phyloP scores from a whole-genome alignment of 1,140 invertebrate genomes.

The Pemphigus obesinymphae region DNA sequence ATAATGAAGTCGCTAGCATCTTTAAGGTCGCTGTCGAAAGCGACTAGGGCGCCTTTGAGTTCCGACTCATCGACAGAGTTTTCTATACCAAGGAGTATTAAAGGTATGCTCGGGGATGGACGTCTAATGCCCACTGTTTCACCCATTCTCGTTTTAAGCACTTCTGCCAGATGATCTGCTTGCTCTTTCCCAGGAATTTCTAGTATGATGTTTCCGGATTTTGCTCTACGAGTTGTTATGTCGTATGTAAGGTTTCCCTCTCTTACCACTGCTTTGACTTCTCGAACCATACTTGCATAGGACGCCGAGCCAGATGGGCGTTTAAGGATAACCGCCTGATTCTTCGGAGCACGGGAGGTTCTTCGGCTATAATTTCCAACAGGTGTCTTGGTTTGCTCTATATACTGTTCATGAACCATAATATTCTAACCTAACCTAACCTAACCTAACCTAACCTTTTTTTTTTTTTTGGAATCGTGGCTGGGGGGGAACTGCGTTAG shows the following conservation, averaged over 20 bases:
- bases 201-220: background rate
- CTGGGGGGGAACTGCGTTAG: too few relatives aligned
- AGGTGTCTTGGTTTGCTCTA: too few relatives aligned
- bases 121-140: background rate
- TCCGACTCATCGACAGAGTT: background rate
- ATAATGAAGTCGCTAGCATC: background rate
- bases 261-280: background rate
- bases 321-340: background rate
- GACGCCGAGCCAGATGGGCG: background rate
- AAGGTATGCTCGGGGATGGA: background rate
- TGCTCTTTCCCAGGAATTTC: background rate
- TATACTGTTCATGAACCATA: too few relatives aligned
- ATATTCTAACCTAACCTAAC: too few relatives aligned
- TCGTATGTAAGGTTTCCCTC: background rate
- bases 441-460: too few relatives aligned
- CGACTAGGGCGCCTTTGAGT: background rate
- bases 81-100: background rate
- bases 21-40: background rate
- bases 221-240: background rate
- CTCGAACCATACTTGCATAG: background rate
- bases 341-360: background rate
- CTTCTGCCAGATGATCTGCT: background rate
- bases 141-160: background rate
- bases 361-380: background rate
- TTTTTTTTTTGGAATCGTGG: too few relatives aligned